Percentiles rank a stretch among this genome's conserved stretches.
phyloP scores from a whole-genome alignment of 2,797 vertebrate species.

The Sebastes itinus region DNA sequence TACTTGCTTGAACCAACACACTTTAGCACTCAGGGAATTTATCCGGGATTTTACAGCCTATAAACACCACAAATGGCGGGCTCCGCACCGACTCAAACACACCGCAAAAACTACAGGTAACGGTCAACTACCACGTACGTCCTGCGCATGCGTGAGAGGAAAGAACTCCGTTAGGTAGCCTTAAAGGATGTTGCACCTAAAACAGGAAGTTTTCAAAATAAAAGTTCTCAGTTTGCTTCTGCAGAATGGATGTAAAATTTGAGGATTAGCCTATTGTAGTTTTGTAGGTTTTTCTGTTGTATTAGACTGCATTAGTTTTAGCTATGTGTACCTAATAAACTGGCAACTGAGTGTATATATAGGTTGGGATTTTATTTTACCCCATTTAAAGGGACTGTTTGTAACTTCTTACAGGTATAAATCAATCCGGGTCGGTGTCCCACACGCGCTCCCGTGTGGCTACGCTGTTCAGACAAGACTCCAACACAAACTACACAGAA shows the following conservation, averaged over 20 bases:
- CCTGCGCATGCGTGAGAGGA: no score
- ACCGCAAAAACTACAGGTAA: no score
- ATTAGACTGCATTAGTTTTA: background rate
- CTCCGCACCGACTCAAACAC: no score
- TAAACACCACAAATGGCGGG: background rate
- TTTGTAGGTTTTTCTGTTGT: background rate
- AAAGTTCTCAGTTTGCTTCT: background rate
- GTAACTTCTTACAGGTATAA: no score
- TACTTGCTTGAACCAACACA: background rate
- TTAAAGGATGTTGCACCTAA: background rate
- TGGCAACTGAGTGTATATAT: background rate
- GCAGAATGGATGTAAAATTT: background rate
- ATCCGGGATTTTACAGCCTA: background rate
- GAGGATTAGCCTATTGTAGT: background rate
- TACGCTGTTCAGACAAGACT: no score
- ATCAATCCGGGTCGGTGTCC: no score
- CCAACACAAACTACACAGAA: no score
- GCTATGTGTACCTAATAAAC: background rate
- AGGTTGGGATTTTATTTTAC: background rate
- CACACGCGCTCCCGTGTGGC: no score
- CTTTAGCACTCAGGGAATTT: background rate
- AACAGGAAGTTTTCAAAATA: slow-evolving; percentile 26
- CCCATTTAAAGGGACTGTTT: no score
- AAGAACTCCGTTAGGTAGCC: no score
- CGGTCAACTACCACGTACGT: no score